Evolutionary conservation across 2,113 vertebrate genomes (phyloP).

Genomic region (Beaufortia kweichowensis): DNA sequence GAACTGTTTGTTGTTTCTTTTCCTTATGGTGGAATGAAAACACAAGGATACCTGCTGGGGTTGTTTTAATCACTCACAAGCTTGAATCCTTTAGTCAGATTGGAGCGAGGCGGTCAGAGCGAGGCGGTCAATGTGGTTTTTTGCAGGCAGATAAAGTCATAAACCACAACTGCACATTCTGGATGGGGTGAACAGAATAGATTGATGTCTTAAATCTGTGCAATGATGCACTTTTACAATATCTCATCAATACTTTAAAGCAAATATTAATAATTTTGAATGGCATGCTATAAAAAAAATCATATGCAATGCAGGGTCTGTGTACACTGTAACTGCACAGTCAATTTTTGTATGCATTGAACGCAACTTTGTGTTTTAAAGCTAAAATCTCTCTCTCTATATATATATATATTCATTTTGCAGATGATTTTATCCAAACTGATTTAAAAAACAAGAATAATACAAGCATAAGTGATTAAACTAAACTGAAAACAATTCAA

Average conservation of each 20-base stretch:
- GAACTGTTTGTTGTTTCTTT: conserved; percentile 51
- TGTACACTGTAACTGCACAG: no score
- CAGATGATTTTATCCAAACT: no score
- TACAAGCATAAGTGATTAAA: no score
- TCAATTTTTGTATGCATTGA: no score
- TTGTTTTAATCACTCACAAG: conserved; percentile 43
- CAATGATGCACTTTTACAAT: not conserved
- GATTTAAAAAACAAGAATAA: no score
- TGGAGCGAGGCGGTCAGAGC: conserved; percentile 30
- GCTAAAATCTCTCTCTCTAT: no score
- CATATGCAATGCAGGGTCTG: no score
- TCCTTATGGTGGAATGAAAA: conserved; percentile 49
- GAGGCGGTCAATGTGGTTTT: not conserved
- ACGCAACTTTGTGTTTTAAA: no score
- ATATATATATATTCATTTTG: no score
- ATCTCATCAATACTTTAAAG: not conserved
- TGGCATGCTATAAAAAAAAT: no score
- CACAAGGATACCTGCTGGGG: conserved; percentile 41
- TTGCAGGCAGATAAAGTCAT: conserved; percentile 24
- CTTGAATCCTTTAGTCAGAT: conserved; percentile 34
- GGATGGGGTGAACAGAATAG: not conserved
- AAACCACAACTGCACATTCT: not conserved
- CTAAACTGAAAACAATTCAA: no score
- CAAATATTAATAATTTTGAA: no score
- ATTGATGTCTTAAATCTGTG: not conserved